Evolutionary conservation across 2,113 vertebrate genomes (phyloP).

Genomic region (Myiagra hebetior): DNA sequence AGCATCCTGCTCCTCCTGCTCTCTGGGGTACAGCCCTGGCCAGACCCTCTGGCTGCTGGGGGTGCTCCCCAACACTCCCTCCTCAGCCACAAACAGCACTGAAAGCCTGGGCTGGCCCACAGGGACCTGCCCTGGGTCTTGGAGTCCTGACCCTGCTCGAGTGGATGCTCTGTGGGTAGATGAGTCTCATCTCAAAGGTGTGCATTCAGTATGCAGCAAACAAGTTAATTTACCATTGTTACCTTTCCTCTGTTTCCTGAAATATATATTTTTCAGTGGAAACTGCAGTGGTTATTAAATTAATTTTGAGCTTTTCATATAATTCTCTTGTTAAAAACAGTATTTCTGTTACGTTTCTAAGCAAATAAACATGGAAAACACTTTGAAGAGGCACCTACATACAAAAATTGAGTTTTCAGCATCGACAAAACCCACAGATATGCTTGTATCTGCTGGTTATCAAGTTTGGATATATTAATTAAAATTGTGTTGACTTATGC

Average conservation of each 20-base stretch:
- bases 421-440: not conserved
- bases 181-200: not conserved
- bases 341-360: not conserved
- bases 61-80: not conserved
- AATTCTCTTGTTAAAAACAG: not conserved
- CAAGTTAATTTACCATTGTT: not conserved
- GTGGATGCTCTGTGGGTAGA: not conserved
- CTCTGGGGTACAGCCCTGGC: accelerated
- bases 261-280: not conserved
- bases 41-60: not conserved
- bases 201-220: not conserved
- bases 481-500: slow-evolving; percentile 65
- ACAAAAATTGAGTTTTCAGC: not conserved
- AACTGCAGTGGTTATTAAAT: not conserved
- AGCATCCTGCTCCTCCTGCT: accelerated
- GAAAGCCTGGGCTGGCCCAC: not conserved
- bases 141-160: not conserved
- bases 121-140: not conserved
- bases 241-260: not conserved
- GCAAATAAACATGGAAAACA: not conserved
- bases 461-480: slow-evolving; percentile 49
- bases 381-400: not conserved
- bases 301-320: slow-evolving; percentile 22
- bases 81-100: accelerated
- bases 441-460: not conserved